phyloP scores from a whole-genome alignment of 2,888 invertebrate genomes.

The Acanthosepion lycidas region DNA sequence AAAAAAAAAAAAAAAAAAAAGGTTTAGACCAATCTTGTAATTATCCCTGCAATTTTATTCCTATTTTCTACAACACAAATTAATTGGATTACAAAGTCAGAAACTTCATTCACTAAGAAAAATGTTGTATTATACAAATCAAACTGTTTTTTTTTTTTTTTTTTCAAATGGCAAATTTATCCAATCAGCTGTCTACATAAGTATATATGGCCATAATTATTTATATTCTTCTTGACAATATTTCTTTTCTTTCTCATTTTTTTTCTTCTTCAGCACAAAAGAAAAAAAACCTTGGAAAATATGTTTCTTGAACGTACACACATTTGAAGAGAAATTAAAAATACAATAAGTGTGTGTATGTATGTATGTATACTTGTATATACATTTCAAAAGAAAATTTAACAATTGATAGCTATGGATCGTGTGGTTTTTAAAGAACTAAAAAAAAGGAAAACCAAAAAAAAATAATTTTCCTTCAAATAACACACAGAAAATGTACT shows the following conservation, averaged over 20 bases:
- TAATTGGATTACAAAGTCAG: background rate
- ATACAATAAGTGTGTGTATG: background rate
- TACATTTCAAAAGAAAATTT: constrained; percentile 1
- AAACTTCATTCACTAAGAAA: background rate
- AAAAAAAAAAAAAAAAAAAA: background rate
- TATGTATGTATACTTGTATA: background rate
- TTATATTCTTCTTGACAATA: background rate
- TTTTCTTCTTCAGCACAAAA: too few relatives aligned
- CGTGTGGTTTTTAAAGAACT: background rate
- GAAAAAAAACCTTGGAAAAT: background rate
- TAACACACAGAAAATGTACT: background rate
- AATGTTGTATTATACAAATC: background rate
- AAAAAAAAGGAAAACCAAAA: too few relatives aligned
- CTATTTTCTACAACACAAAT: background rate
- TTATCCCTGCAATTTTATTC: background rate
- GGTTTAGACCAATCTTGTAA: background rate
- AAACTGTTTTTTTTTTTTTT: background rate
- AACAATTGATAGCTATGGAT: background rate
- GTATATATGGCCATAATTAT: background rate
- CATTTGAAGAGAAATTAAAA: background rate
- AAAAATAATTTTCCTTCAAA: too few relatives aligned
- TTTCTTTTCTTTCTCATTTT: background rate
- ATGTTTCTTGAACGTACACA: background rate
- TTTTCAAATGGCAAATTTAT: background rate
- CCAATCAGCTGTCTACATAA: background rate